Conservation (phyloP, 2,888 invertebrate species). For the Eupithecia exiguata region DNA sequence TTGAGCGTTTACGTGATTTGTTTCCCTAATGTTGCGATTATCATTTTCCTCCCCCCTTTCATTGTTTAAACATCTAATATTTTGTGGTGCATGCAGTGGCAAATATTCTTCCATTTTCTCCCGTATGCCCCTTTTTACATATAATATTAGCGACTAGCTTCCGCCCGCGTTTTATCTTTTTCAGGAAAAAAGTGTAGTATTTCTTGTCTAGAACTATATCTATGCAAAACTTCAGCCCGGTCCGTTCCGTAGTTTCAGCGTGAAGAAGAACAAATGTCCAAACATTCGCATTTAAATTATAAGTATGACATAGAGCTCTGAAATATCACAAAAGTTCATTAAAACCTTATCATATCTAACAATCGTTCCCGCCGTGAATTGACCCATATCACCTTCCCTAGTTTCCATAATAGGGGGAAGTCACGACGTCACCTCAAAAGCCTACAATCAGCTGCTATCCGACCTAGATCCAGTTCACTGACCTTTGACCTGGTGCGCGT, state of each 20-base stretch:
- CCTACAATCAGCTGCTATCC: slow-evolving; percentile 42
- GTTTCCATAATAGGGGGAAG: slow-evolving; percentile 12
- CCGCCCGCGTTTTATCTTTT: not conserved
- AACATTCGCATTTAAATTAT: too few species aligned
- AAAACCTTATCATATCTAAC: not conserved
- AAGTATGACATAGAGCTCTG: not conserved
- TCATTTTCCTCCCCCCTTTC: not conserved
- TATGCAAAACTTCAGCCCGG: too few species aligned
- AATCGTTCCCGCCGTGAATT: not conserved
- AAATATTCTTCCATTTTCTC: not conserved
- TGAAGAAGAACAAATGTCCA: too few species aligned
- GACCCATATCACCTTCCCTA: slow-evolving; percentile 9
- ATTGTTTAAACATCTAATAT: not conserved
- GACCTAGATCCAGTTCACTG: slow-evolving; percentile 67
- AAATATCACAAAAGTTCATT: not conserved
- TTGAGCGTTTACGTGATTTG: not conserved
- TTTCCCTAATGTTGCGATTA: not conserved
- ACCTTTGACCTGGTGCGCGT: slow-evolving; percentile 61
- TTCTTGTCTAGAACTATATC: too few species aligned
- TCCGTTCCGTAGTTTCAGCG: too few species aligned
- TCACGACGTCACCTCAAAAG: slow-evolving; percentile 26
- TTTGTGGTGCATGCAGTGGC: not conserved
- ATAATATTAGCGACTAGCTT: too few species aligned
- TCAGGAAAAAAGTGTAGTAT: too few species aligned
- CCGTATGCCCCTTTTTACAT: not conserved